Evolutionary conservation across 2,888 invertebrate genomes (phyloP).

Genomic region (Calliphora vomitoria): DNA sequence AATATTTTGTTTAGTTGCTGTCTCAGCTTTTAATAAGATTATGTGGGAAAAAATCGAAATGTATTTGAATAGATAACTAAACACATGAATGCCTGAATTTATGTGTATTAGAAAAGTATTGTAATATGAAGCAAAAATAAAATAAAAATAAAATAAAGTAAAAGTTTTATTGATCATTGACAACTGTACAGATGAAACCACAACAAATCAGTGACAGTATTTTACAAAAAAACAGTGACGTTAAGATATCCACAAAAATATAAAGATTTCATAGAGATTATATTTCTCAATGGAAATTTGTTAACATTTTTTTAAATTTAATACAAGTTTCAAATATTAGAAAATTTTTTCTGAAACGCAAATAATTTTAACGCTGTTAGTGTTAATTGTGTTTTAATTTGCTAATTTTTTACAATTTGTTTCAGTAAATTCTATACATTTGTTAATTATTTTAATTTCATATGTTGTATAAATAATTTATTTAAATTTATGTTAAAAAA

Average conservation of each 20-base stretch:
- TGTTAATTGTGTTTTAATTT: too few species aligned
- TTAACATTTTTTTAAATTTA: background rate
- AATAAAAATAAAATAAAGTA: constrained; percentile 46
- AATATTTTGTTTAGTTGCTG: constrained; percentile 11
- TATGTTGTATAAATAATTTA: too few species aligned
- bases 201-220: constrained; percentile 60
- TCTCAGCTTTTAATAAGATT: constrained; percentile 48
- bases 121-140: constrained; percentile 11
- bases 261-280: constrained; percentile 16
- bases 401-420: too few species aligned
- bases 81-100: constrained; percentile 17
- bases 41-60: constrained; percentile 27
- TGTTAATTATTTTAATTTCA: too few species aligned
- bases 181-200: constrained; percentile 49
- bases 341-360: too few species aligned
- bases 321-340: too few species aligned
- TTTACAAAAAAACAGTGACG: background rate
- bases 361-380: too few species aligned
- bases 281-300: background rate
- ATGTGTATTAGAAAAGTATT: constrained; percentile 22
- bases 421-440: too few species aligned
- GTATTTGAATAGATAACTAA: background rate
- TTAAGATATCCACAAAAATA: background rate
- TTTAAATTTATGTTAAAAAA: too few species aligned
- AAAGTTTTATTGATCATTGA: constrained; percentile 56